These are phyloP conservation scores for Hemibagrus wyckioides DNA, from an alignment of 2,113 vertebrate species.

Conservation along the genomic window DNA sequence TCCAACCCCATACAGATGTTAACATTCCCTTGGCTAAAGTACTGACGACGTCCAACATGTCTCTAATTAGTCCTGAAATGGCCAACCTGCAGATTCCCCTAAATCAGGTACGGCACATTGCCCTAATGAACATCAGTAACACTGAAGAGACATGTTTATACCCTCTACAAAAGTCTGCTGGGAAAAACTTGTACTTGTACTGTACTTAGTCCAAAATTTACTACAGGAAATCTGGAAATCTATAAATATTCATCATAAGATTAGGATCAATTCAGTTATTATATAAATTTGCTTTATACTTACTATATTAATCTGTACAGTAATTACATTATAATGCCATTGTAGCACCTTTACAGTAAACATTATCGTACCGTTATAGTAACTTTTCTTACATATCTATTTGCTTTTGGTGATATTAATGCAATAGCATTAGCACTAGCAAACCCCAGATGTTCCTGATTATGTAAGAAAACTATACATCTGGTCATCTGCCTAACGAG, in stretches of 20 bases:
- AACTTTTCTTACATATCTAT: not conserved
- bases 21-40: constrained; percentile 63
- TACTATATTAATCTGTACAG: not conserved
- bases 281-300: not conserved
- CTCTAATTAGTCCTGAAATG: constrained; percentile 44
- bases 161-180: not conserved
- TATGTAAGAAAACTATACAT: not conserved
- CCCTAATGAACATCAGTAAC: not conserved
- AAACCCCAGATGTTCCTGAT: not conserved
- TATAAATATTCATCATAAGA: not conserved
- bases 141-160: not conserved
- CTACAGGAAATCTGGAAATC: not conserved
- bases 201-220: not conserved
- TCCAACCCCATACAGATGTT: constrained; percentile 59
- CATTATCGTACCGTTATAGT: not conserved
- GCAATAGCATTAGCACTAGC: too few relatives aligned
- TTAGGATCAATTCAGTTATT: not conserved
- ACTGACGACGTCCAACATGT: constrained; percentile 44
- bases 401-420: not conserved
- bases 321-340: not conserved
- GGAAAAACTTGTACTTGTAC: not conserved
- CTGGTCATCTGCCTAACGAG: not conserved
- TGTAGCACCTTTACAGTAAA: not conserved
- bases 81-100: constrained; percentile 64
- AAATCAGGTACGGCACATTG: constrained; percentile 60